A percentile compares a stretch with the other conserved stretches of the same genome.
phyloP scores from a whole-genome alignment of 2,888 invertebrate genomes.

The Diaprepes abbreviatus region DNA sequence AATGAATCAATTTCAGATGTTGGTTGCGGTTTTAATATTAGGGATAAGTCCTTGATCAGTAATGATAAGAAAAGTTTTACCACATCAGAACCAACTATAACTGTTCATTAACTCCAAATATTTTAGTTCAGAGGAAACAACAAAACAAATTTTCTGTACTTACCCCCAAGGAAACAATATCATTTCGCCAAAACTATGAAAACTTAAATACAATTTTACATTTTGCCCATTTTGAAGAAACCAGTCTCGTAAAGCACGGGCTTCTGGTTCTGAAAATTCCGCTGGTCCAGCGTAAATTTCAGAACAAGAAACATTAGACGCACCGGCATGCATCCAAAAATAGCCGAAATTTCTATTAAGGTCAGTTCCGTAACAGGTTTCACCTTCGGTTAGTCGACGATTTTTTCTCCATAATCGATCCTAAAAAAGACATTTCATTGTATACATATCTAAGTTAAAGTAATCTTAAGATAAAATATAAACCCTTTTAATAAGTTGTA shows the following conservation, averaged over 20 bases:
- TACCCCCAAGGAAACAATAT: slow-evolving; percentile 78
- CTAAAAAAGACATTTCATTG: slow-evolving; percentile 20
- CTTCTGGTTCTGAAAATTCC: slow-evolving; percentile 71
- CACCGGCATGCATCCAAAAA: slow-evolving; percentile 73
- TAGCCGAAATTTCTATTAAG: slow-evolving; percentile 71
- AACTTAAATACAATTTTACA: slow-evolving; percentile 77
- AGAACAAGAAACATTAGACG: slow-evolving; percentile 63
- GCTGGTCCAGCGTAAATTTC: slow-evolving; percentile 68
- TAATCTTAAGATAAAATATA: no score
- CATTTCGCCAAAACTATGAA: slow-evolving; percentile 83
- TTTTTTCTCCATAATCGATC: slow-evolving; percentile 59
- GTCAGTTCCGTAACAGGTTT: slow-evolving; percentile 53
- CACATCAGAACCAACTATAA: no score
- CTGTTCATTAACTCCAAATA: no score
- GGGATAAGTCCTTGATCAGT: no score
- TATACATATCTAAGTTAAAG: no score
- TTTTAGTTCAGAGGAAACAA: no score
- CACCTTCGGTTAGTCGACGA: slow-evolving; percentile 46
- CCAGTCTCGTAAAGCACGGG: slow-evolving; percentile 73
- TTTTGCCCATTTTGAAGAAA: slow-evolving; percentile 63
- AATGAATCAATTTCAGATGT: no score
- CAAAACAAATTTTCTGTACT: slow-evolving; percentile 13
- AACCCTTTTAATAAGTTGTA: no score
- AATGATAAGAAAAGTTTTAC: no score
- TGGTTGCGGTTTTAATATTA: no score